A percentile compares a stretch with the other conserved stretches of the same genome.
Evolutionary conservation across 2,888 invertebrate genomes (phyloP).

Genomic region (Allophyes oxyacanthae): DNA sequence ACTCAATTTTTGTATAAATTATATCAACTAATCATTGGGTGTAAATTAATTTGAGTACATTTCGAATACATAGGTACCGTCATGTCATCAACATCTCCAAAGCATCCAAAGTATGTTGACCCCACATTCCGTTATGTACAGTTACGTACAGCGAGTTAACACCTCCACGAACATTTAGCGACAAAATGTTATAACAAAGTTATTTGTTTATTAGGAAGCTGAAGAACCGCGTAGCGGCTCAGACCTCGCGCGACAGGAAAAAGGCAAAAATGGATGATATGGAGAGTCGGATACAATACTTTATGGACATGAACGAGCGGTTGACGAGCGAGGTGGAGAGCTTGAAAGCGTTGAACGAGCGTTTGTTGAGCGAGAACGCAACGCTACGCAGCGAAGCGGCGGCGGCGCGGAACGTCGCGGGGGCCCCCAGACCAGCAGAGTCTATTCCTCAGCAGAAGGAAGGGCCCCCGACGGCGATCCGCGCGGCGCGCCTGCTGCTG

Average conservation of each 20-base stretch:
- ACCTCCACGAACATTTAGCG: constrained; percentile 25
- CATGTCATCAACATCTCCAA: no score
- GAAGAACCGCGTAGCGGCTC: constrained; percentile 99
- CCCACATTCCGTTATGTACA: constrained; percentile 52
- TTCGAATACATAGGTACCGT: background rate
- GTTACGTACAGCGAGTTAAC: constrained; percentile 48
- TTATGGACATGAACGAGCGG: constrained; percentile 91
- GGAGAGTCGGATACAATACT: constrained; percentile 91
- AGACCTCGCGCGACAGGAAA: constrained; percentile 98
- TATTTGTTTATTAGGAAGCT: constrained; percentile 91
- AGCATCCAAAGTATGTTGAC: constrained; percentile 51
- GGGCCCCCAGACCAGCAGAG: constrained; percentile 93
- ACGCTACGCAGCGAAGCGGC: constrained; percentile 88
- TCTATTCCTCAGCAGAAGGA: constrained; percentile 99
- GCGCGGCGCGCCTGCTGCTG: constrained; percentile 92
- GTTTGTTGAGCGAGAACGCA: constrained; percentile 91
- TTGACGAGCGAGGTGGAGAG: constrained; percentile 91
- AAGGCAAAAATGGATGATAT: constrained; percentile 97
- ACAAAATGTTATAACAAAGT: constrained; percentile 34
- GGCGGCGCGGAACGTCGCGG: constrained; percentile 91
- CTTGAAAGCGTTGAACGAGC: constrained; percentile 91
- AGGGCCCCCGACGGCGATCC: constrained; percentile 92
- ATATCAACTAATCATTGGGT: no score
- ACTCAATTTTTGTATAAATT: no score
- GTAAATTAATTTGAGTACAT: background rate